Evolutionary conservation across 2,888 invertebrate species (phyloP).

Genomic region (Papilio elwesi): DNA sequence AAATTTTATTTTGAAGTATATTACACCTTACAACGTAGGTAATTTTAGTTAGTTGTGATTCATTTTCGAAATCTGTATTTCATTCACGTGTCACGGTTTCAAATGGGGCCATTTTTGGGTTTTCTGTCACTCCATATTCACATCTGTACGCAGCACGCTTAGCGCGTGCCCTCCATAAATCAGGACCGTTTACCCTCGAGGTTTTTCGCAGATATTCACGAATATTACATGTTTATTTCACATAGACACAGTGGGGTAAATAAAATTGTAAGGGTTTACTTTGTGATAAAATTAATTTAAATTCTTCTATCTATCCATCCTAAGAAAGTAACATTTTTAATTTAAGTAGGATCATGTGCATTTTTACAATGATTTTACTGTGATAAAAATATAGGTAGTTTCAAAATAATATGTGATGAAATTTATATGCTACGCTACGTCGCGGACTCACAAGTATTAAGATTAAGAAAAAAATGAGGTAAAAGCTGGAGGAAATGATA

Average conservation of each 20-base stretch:
- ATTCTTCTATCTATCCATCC: too few relatives aligned
- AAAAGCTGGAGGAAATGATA: constrained; percentile 3
- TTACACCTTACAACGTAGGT: background rate
- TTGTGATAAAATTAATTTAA: too few relatives aligned
- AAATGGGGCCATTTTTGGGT: constrained; percentile 22
- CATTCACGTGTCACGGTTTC: constrained; percentile 15
- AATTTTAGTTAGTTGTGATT: background rate
- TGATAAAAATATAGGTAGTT: too few relatives aligned
- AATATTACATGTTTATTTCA: constrained; percentile 11
- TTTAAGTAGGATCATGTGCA: too few relatives aligned
- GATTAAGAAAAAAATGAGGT: constrained; percentile 10
- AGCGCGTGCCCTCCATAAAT: constrained; percentile 26
- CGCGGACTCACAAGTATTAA: constrained; percentile 1
- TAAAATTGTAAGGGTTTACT: too few relatives aligned
- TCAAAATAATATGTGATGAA: background rate
- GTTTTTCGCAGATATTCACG: constrained; percentile 23
- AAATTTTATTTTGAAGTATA: background rate
- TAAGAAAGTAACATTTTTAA: too few relatives aligned
- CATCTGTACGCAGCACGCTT: constrained; percentile 11
- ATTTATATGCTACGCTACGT: constrained; percentile 3
- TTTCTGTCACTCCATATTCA: constrained; percentile 33
- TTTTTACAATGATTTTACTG: too few relatives aligned
- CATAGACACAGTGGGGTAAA: background rate
- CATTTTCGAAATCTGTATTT: constrained; percentile 19
- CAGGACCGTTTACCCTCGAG: constrained; percentile 27